A percentile compares a stretch with the other conserved stretches of the same genome.
These are phyloP conservation scores for Pseudorhombus dupliciocellatus DNA, from an alignment of 2,113 vertebrate genomes.

Conservation along the genomic window DNA sequence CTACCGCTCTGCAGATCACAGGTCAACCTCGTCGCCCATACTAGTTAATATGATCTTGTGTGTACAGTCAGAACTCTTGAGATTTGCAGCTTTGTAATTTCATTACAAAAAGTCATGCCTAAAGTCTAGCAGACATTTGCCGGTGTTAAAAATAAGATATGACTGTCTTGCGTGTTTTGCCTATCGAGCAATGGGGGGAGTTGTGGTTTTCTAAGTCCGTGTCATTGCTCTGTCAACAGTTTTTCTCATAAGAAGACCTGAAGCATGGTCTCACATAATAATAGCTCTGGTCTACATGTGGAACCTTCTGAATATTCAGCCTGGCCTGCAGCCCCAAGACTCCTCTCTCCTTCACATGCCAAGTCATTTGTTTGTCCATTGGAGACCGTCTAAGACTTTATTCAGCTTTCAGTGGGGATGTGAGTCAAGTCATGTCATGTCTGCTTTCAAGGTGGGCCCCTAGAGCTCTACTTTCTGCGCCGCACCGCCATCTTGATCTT, in stretches of 20 bases:
- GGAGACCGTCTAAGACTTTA: constrained; percentile 30
- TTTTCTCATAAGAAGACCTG: constrained; percentile 43
- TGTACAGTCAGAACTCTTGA: constrained; percentile 66
- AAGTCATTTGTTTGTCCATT: constrained; percentile 64
- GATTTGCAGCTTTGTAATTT: constrained; percentile 74
- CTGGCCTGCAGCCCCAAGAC: constrained; percentile 19
- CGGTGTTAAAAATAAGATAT: constrained; percentile 78
- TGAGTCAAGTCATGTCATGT: constrained; percentile 56
- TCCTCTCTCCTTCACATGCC: constrained; percentile 48
- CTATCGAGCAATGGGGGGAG: constrained; percentile 40
- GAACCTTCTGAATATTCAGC: constrained; percentile 43
- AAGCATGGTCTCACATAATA: constrained; percentile 44
- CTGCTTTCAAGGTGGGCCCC: constrained; percentile 36
- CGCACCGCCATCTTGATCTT: constrained; percentile 97
- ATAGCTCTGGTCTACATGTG: constrained; percentile 37
- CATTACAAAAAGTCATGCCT: constrained; percentile 79
- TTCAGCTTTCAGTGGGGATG: constrained; percentile 44
- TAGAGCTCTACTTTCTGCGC: constrained; percentile 88
- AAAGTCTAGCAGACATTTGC: constrained; percentile 77
- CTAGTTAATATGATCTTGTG: constrained; percentile 63
- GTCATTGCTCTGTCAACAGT: constrained; percentile 52
- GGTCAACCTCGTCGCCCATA: constrained; percentile 67
- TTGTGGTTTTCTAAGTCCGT: constrained; percentile 64
- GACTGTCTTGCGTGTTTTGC: constrained; percentile 55
- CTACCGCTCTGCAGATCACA: constrained; percentile 66